phyloP scores from a whole-genome alignment of 92 coral and sea anemone species.

The Siderastrea siderea region DNA sequence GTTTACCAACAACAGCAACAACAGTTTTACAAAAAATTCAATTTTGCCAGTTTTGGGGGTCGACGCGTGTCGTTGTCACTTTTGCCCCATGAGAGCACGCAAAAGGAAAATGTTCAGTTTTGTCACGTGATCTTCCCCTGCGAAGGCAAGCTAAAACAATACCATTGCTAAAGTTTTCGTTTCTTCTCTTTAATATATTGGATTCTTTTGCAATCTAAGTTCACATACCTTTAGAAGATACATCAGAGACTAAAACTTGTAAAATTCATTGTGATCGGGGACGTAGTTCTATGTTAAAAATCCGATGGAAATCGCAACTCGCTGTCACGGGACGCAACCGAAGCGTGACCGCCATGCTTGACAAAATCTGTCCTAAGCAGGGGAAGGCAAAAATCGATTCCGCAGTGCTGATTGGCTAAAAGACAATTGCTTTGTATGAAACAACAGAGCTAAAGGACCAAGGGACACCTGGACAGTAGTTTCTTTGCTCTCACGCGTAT shows the following conservation, averaged over 20 bases:
- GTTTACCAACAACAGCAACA: too few relatives aligned
- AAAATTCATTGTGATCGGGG: slow-evolving; percentile 23
- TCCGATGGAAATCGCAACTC: slow-evolving; percentile 12
- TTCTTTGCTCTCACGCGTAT: slow-evolving; percentile 10
- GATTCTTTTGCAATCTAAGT: slow-evolving; percentile 31
- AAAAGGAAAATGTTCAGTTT: not conserved
- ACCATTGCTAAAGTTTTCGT: not conserved
- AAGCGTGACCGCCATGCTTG: too few relatives aligned
- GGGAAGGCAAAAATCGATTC: slow-evolving; percentile 33
- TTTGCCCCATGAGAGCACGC: too few relatives aligned
- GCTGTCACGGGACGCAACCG: not conserved
- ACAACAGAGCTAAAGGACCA: slow-evolving; percentile 37
- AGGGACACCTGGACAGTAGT: slow-evolving; percentile 33
- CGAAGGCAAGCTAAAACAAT: not conserved
- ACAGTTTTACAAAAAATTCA: too few relatives aligned
- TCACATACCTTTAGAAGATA: slow-evolving; percentile 36
- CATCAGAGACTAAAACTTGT: slow-evolving; percentile 18
- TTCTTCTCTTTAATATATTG: not conserved
- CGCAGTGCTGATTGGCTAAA: slow-evolving; percentile 41
- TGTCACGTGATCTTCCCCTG: not conserved
- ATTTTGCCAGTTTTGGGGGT: too few relatives aligned
- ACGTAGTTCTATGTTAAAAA: slow-evolving; percentile 29
- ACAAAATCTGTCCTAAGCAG: slow-evolving; percentile 18
- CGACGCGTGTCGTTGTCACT: too few relatives aligned
- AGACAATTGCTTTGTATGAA: slow-evolving; percentile 45